Evolutionary conservation across 2,888 invertebrate species (phyloP), one percentile per base, ranked within the genome.

Genomic region (Nephrocerus scutellatus): DNA sequence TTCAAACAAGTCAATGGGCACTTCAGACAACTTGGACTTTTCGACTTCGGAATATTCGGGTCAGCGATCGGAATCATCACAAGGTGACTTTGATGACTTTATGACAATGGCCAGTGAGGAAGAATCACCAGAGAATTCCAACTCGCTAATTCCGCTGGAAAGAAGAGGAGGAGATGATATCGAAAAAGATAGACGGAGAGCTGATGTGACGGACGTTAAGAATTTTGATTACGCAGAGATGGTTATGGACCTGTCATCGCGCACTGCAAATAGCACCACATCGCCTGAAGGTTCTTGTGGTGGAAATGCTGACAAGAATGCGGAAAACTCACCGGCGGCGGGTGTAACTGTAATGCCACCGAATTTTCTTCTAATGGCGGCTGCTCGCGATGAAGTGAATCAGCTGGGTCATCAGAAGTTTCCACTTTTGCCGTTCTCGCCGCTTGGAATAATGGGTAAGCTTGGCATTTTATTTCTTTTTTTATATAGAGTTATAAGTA

Each of bases 381-480:
- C 65, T 26, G 62, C 65, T 7, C 55, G 65, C 16, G 64, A 66
- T 31, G 66, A 66, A 48, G 60, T 62, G 51, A 63, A 62, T 28
- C 55, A 59, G 21, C 45, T 62, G 24, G 54, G 56, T 24, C 58
- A 60, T 41, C 57, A 62, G 20, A 66, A 64, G 45, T 62, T 87
- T 57, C 84, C 84, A 50, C 79, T 84, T 55, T 78, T 85, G 49
- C 82, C 84, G 54, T 87, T 87, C 75, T 86, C 85, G 74, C 85
- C 87, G 55, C 77, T 88, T 60, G 82, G 86, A 71, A 79, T 87
- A 63, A 85, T 85, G 68, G 68, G 67, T 67, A 38, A 65, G 66
- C 41, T 2, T 9, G 15, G 14, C 14, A 13, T 28, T 13, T 6
- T 6, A 32, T 32, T 32, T 32, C 6, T n/a, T n/a, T n/a, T n/a